Conservation (phyloP, 2,797 vertebrate genomes). For the Bryconaethiops microstoma region DNA sequence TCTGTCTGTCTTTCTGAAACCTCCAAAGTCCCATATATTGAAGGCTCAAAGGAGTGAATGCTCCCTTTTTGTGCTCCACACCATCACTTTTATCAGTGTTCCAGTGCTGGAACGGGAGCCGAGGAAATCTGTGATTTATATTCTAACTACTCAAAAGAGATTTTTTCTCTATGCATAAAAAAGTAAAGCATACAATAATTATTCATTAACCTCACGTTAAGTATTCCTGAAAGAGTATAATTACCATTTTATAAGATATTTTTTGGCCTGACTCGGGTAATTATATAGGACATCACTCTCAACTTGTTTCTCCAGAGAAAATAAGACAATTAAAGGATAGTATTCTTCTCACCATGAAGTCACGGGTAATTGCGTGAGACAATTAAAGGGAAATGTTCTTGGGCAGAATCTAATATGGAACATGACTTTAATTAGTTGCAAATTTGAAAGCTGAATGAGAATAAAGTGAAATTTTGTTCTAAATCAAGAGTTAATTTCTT, state of each 20-base stretch:
- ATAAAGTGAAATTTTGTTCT: conserved; percentile 21
- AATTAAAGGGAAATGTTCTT: conserved; percentile 67
- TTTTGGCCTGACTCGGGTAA: conserved; percentile 63
- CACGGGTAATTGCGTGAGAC: conserved; percentile 73
- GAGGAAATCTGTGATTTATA: conserved; percentile 34
- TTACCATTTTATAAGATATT: conserved; percentile 65
- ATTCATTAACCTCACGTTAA: conserved; percentile 80
- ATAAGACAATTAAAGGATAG: conserved; percentile 73
- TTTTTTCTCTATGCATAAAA: conserved; percentile 33
- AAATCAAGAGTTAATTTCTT: conserved; percentile 7
- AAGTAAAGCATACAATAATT: conserved; percentile 61
- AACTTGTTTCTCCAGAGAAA: conserved; percentile 65
- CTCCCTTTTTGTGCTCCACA: not conserved
- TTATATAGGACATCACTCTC: conserved; percentile 60
- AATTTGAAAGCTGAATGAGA: conserved; percentile 63
- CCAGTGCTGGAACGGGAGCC: not conserved
- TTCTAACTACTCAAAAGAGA: conserved; percentile 48
- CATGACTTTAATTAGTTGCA: conserved; percentile 53
- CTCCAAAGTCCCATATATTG: not conserved
- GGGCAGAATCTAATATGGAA: conserved; percentile 66
- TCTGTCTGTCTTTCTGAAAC: not conserved
- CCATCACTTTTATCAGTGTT: not conserved
- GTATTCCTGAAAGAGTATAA: conserved; percentile 67
- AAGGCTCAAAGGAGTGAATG: not conserved
- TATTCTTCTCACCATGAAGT: conserved; percentile 67